Percentiles rank a stretch among this genome's conserved stretches.
Conservation (phyloP, 2,113 vertebrate genomes). For the Hoplias malabaricus region DNA sequence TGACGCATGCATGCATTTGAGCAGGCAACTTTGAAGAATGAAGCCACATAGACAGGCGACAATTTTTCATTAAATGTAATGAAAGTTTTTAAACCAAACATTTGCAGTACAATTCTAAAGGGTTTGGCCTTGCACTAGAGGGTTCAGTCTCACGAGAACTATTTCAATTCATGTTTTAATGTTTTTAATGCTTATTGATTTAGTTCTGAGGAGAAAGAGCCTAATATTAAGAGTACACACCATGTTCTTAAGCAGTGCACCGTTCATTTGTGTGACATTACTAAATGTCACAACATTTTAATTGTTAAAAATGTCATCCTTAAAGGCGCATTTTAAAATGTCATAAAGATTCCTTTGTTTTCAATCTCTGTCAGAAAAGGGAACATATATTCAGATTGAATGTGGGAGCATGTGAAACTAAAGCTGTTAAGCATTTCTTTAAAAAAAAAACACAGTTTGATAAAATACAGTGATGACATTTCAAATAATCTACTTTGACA, state of each 20-base stretch:
- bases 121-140: neutral
- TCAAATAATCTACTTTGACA: too few species aligned
- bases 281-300: too few species aligned
- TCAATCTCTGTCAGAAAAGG: too few species aligned
- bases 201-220: neutral
- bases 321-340: too few species aligned
- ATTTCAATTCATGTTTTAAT: neutral
- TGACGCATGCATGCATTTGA: neutral
- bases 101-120: neutral
- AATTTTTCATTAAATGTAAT: neutral
- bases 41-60: neutral
- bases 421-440: too few species aligned
- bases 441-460: too few species aligned
- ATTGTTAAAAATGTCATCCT: too few species aligned
- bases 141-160: neutral
- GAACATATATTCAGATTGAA: too few species aligned
- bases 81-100: neutral
- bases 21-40: slow-evolving; percentile 35
- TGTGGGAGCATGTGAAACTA: too few species aligned
- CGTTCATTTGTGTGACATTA: neutral
- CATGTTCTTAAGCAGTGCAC: neutral
- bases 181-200: neutral
- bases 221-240: neutral
- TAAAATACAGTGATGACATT: too few species aligned
- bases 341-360: too few species aligned